Conservation (phyloP, 2,113 vertebrate species). For the Ondatra zibethicus region DNA sequence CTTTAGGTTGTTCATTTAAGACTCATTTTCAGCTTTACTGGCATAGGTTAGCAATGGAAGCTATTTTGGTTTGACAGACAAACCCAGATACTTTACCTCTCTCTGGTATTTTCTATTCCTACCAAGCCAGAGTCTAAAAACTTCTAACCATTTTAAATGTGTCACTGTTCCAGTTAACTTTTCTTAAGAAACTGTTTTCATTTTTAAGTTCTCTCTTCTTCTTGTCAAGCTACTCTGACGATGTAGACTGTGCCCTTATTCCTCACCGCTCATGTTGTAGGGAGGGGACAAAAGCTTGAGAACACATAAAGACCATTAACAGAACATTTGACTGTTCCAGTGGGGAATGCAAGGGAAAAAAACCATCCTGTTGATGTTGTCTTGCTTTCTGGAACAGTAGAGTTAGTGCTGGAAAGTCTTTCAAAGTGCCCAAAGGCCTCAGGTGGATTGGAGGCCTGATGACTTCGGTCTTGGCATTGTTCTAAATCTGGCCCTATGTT, state of each 20-base stretch:
- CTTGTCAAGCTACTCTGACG: background rate
- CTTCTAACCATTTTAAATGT: background rate
- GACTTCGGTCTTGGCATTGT: background rate
- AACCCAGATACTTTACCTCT: background rate
- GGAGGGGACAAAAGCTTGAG: background rate
- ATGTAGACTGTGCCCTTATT: background rate
- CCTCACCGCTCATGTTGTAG: background rate
- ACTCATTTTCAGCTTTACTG: background rate
- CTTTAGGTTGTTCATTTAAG: background rate
- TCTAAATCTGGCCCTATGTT: background rate
- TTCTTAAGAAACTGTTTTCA: background rate
- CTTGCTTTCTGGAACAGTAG: background rate
- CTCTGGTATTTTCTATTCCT: background rate
- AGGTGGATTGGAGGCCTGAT: background rate
- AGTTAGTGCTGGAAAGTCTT: background rate
- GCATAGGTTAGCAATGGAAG: background rate
- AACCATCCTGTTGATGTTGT: background rate
- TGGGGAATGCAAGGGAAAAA: background rate
- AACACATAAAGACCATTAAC: slow-evolving; percentile 35
- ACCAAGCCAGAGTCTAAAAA: background rate
- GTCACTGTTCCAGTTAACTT: background rate
- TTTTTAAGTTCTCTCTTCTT: background rate
- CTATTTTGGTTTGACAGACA: background rate
- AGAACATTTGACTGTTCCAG: background rate
- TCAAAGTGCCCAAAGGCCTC: background rate